Conservation (phyloP, 2,113 vertebrate genomes). For the Pluvialis apricaria region DNA sequence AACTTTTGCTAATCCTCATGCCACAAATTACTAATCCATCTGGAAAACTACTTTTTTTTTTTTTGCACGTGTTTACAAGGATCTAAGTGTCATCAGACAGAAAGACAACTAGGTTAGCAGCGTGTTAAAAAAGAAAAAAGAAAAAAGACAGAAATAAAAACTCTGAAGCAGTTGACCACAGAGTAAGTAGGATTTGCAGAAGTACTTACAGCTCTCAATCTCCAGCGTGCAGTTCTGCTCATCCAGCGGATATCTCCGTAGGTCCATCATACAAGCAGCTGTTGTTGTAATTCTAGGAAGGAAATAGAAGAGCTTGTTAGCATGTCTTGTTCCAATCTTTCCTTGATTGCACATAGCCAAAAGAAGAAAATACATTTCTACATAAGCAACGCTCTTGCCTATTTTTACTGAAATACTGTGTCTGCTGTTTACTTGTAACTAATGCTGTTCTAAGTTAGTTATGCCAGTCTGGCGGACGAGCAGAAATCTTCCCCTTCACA, state of each 20-base stretch:
- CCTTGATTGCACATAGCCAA: not conserved
- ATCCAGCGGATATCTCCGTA: conserved; percentile 91
- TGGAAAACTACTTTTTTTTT: conserved; percentile 9
- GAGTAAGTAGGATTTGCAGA: conserved; percentile 25
- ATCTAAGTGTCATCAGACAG: not conserved
- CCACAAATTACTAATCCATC: conserved; percentile 34
- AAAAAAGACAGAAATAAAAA: not conserved
- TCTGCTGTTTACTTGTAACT: not conserved
- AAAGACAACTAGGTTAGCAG: not conserved
- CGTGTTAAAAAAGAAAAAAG: not conserved
- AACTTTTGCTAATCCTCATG: conserved; percentile 16
- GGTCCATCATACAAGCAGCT: conserved; percentile 98
- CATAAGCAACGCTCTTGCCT: not conserved
- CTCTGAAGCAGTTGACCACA: not conserved
- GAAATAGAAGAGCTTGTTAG: conserved; percentile 27
- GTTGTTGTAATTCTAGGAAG: conserved; percentile 92
- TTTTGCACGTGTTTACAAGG: not conserved
- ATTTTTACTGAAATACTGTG: not conserved
- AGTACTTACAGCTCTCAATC: conserved; percentile 95
- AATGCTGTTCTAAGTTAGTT: not conserved
- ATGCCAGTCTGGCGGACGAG: not conserved
- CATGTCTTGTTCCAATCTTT: not conserved
- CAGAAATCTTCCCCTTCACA: not conserved
- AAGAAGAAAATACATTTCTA: not conserved
- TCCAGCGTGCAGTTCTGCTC: conserved; percentile 97